A percentile compares a stretch with the other conserved stretches of the same genome.
phyloP scores from a whole-genome alignment of 2,797 vertebrate species.

The Atherinosoma microstoma region DNA sequence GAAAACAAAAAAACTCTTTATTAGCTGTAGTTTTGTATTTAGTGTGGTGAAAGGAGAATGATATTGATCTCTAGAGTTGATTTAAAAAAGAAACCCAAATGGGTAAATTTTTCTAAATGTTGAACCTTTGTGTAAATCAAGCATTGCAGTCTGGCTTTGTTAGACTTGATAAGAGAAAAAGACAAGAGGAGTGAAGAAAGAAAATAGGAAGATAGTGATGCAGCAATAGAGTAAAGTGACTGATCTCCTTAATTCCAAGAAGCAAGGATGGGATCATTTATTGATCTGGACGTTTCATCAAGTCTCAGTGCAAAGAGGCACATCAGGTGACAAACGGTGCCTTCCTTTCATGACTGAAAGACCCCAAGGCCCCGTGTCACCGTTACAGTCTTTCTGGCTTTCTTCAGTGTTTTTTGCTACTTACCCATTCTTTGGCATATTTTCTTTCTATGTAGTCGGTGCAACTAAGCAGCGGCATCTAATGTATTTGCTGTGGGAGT shows the following conservation, averaged over 20 bases:
- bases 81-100: constrained; percentile 1
- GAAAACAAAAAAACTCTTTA: background rate
- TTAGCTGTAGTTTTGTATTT: constrained; percentile 5
- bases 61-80: constrained; percentile 8
- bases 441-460: background rate
- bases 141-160: background rate
- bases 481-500: too few species aligned
- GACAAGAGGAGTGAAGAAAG: constrained; percentile 7
- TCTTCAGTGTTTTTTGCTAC: constrained; percentile 1
- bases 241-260: constrained; percentile 82
- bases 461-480: too few species aligned
- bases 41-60: background rate
- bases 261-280: constrained; percentile 79
- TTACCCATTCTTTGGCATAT: constrained; percentile 10
- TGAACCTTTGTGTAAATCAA: constrained; percentile 4
- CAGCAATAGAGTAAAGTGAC: constrained; percentile 66
- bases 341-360: constrained; percentile 57
- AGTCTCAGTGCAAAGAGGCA: constrained; percentile 72
- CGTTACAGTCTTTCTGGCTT: constrained; percentile 7
- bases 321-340: constrained; percentile 64
- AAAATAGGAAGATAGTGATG: constrained; percentile 19
- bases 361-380: constrained; percentile 53
- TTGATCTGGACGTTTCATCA: constrained; percentile 83
- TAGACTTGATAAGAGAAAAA: constrained; percentile 14
- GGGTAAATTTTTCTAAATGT: constrained; percentile 16